A percentile compares a stretch with the other conserved stretches of the same genome.
phyloP scores from a whole-genome alignment of 2,113 vertebrate genomes.

The Odocoileus hemionus region DNA sequence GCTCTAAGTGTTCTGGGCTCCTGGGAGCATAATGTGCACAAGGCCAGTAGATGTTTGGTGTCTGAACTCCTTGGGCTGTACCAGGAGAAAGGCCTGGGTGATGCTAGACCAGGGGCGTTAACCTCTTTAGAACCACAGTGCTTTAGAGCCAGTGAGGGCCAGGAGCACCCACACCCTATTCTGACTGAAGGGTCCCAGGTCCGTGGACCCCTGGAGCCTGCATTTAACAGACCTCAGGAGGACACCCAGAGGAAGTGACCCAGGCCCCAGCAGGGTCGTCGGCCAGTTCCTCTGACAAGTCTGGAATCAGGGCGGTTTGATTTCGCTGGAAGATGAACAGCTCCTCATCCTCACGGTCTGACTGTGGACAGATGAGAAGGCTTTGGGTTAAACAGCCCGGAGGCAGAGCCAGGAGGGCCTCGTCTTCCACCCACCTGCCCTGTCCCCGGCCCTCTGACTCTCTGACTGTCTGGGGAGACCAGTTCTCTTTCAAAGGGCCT shows the following conservation, averaged over 20 bases:
- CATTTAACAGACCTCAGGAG: slow-evolving; percentile 1
- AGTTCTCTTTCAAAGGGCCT: neutral
- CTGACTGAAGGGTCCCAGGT: neutral
- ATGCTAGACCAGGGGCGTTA: neutral
- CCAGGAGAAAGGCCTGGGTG: neutral
- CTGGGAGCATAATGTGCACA: neutral
- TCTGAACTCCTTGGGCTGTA: neutral
- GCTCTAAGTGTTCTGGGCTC: neutral
- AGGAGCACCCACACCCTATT: neutral
- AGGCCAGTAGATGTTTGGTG: neutral
- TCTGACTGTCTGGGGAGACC: neutral
- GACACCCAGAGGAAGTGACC: neutral
- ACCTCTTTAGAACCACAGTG: neutral
- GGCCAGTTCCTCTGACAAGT: slow-evolving; percentile 74
- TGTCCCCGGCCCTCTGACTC: neutral
- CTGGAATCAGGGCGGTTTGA: slow-evolving; percentile 74
- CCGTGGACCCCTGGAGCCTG: neutral
- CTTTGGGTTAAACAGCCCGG: neutral
- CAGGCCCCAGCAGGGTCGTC: slow-evolving; percentile 60
- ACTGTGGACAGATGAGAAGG: slow-evolving; percentile 72
- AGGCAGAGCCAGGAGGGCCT: neutral
- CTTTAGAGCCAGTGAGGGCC: neutral
- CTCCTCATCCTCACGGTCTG: slow-evolving; percentile 79
- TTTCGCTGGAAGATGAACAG: slow-evolving; percentile 82
- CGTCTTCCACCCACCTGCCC: fast-evolving